Evolutionary conservation across 1,140 invertebrate species (phyloP), one percentile per base, ranked within the genome.

Genomic region (Akabosia matsudoensis): DNA sequence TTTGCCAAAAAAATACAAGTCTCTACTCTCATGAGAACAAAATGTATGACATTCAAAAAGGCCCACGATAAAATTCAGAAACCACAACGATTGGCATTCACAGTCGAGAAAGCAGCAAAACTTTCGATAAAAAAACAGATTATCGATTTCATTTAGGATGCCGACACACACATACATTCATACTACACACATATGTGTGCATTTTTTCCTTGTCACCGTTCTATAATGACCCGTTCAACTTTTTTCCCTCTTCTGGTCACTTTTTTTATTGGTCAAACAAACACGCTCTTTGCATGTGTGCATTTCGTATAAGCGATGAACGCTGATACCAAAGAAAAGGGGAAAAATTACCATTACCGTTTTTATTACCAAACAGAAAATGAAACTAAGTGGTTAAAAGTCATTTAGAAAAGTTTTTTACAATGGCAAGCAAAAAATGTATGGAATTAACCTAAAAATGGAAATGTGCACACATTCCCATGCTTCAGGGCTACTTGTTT

Each of bases 11-110:
- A 67, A 30, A 7, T 61, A n/a, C n/a, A n/a, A n/a, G n/a, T n/a
- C n/a, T 22, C n/a, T 24, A 61, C 54, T 10, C 37, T 10, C 37
- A 45, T 18, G 37, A 31, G 61, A 67, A 67, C 30, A 30, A 67
- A 67, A 67, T 31, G 61, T 7, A 31, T 67, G 61, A 67, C 61
- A 67, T 67, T 67, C 61, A 67, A 67, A 67, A 45, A 67, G 31
- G 61, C 61, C 18, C 24, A 67, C 28, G 61, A 67, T 67, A 67
- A 67, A 67, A 67, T 67, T 67, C 61, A 67, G 7, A 67, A 67
- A 67, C 61, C 61, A 67, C 61, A 67, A 67, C 61, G 61, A 67
- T 67, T 67, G 61, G 61, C 61, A 67, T 67, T 67, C 61, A 67
- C 61, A 31, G 24, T 67, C 31, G 61, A 61, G 54, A 61, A 61